Evolutionary conservation across 2,888 invertebrate genomes (phyloP).

Genomic region (Lepidocyrtinus sp.): DNA sequence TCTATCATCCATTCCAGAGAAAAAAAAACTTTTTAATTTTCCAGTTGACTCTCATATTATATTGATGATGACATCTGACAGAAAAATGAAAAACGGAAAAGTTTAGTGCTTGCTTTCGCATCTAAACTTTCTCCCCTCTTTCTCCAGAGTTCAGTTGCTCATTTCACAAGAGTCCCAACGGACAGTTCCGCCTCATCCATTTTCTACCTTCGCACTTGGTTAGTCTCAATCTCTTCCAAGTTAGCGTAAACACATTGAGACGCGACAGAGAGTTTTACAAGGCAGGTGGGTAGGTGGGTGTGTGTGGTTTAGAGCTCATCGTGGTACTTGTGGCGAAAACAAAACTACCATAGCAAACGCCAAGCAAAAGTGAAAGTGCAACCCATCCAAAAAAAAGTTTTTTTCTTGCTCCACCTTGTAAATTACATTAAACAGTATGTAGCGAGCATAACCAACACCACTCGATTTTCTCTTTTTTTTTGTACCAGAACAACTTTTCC

Average conservation of each 20-base stretch:
- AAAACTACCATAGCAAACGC: too few species aligned
- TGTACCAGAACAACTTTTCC: not conserved
- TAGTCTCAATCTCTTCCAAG: conserved; percentile 55
- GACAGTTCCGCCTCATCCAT: conserved; percentile 60
- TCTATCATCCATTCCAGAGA: conserved; percentile 4
- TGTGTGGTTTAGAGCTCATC: conserved; percentile 35
- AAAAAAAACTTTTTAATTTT: conserved; percentile 54
- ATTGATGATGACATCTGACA: conserved; percentile 54
- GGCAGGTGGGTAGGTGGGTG: too few species aligned
- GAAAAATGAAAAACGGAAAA: conserved; percentile 31
- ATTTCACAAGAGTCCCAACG: conserved; percentile 50
- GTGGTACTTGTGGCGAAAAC: conserved; percentile 38
- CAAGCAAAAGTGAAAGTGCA: too few species aligned
- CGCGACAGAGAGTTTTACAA: conserved; percentile 44
- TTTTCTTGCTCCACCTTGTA: too few species aligned
- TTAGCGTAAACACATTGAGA: conserved; percentile 53
- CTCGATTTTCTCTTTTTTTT: too few species aligned
- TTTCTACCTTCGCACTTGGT: conserved; percentile 59
- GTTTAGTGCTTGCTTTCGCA: conserved; percentile 21
- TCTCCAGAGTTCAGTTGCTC: conserved; percentile 29
- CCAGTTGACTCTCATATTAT: conserved; percentile 55
- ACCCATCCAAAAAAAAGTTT: too few species aligned
- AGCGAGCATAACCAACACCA: too few species aligned
- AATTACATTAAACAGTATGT: conserved; percentile 49
- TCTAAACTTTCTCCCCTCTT: too few species aligned